Conservation (phyloP, 2,113 vertebrate species). For the Blennius ocellaris region DNA sequence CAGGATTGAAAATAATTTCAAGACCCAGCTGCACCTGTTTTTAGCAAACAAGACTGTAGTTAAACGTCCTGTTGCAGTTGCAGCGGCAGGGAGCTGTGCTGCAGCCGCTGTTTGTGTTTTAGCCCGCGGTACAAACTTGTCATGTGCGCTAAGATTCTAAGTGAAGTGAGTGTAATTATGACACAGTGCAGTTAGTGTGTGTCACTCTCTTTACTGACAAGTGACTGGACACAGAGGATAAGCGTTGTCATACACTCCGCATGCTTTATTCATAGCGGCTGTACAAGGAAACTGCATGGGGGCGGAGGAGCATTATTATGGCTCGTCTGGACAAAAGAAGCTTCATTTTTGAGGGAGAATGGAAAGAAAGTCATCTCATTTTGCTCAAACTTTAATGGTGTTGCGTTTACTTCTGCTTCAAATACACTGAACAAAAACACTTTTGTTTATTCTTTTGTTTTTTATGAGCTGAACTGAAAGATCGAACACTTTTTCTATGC, state of each 20-base stretch:
- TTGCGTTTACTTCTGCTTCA: background rate
- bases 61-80: conserved; percentile 22
- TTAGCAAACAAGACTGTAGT: conserved; percentile 14
- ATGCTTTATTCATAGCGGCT: conserved; percentile 75
- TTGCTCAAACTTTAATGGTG: conserved; percentile 30
- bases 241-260: conserved; percentile 54
- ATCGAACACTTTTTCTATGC: no score
- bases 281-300: conserved; percentile 72
- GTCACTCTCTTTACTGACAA: conserved; percentile 74
- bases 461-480: no score
- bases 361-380: background rate
- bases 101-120: conserved; percentile 37
- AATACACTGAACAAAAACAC: no score
- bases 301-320: conserved; percentile 33
- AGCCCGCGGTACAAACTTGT: conserved; percentile 56
- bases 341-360: conserved; percentile 31
- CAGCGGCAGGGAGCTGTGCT: conserved; percentile 25
- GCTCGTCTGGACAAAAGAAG: background rate
- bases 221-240: conserved; percentile 72
- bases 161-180: conserved; percentile 70
- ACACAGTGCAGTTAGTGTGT: conserved; percentile 68
- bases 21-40: conserved; percentile 16
- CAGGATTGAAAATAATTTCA: background rate
- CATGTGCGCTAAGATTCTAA: conserved; percentile 50
- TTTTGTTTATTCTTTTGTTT: no score